Evolutionary conservation across 1,140 invertebrate genomes (phyloP).

Genomic region (Caerostris extrusa): DNA sequence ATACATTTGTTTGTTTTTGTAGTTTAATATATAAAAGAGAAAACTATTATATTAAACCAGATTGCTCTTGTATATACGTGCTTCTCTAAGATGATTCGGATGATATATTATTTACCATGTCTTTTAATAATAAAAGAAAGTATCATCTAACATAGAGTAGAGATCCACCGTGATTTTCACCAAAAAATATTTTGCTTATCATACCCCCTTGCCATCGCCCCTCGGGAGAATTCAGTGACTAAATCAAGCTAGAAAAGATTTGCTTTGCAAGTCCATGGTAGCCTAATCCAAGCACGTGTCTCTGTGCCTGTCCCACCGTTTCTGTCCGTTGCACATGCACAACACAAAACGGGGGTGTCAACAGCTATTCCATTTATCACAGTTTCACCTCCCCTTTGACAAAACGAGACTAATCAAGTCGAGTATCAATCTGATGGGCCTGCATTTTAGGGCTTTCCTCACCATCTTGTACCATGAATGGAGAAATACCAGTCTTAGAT

Average conservation of each 20-base stretch:
- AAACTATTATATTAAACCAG: too few species aligned
- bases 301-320: slow-evolving; percentile 1
- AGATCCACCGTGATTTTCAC: neutral
- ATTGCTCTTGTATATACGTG: too few species aligned
- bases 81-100: too few species aligned
- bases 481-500: slow-evolving; percentile 1
- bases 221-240: neutral
- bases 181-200: neutral
- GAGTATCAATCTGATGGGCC: slow-evolving; percentile 39
- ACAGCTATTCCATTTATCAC: slow-evolving; percentile 55
- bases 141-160: too few species aligned
- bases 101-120: too few species aligned
- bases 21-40: too few species aligned
- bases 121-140: too few species aligned
- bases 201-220: neutral
- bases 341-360: slow-evolving; percentile 28
- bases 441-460: slow-evolving; percentile 1
- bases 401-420: slow-evolving; percentile 54
- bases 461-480: slow-evolving; percentile 19
- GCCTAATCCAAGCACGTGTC: slow-evolving; percentile 12
- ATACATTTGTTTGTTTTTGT: too few species aligned
- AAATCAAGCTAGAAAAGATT: neutral
- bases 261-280: neutral
- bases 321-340: slow-evolving; percentile 9
- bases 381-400: neutral